Percentiles rank a stretch among this genome's conserved stretches.
Conservation (phyloP, 2,797 vertebrate species). For the Ptychobarbus kaznakovi region DNA sequence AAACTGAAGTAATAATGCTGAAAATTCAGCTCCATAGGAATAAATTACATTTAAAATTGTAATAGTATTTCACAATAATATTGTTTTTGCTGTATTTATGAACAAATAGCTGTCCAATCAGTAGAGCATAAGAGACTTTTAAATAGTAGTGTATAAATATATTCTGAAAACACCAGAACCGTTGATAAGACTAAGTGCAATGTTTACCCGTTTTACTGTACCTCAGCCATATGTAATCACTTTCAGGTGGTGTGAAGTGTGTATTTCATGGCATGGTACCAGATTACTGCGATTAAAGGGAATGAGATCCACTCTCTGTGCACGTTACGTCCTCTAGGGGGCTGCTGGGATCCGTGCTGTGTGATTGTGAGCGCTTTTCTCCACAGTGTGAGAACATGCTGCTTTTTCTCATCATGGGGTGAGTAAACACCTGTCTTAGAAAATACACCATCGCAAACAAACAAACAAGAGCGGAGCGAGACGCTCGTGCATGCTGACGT, state of each 20-base stretch:
- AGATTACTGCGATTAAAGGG: constrained; percentile 57
- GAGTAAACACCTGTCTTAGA: constrained; percentile 57
- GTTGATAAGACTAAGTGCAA: constrained; percentile 19
- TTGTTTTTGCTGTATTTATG: background rate
- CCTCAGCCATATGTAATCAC: constrained; percentile 41
- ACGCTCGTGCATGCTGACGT: background rate
- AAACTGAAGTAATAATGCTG: background rate
- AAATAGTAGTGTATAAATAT: background rate
- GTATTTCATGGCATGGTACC: constrained; percentile 52
- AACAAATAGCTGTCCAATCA: background rate
- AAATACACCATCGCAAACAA: constrained; percentile 51
- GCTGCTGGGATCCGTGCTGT: constrained; percentile 53
- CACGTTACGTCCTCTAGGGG: constrained; percentile 58
- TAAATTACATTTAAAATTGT: background rate
- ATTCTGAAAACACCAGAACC: constrained; percentile 35
- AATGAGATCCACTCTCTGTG: constrained; percentile 35
- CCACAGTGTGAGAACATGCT: constrained; percentile 48
- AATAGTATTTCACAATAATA: background rate
- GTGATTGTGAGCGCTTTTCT: constrained; percentile 16
- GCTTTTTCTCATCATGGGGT: constrained; percentile 56
- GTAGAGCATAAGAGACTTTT: background rate
- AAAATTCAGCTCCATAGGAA: background rate
- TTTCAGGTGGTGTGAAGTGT: constrained; percentile 53
- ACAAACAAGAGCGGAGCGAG: constrained; percentile 20
- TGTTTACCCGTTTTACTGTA: constrained; percentile 27